Percentiles rank a stretch among this genome's conserved stretches.
Conservation (phyloP, 1,140 invertebrate species). For the Dolichoris vasculosae region DNA sequence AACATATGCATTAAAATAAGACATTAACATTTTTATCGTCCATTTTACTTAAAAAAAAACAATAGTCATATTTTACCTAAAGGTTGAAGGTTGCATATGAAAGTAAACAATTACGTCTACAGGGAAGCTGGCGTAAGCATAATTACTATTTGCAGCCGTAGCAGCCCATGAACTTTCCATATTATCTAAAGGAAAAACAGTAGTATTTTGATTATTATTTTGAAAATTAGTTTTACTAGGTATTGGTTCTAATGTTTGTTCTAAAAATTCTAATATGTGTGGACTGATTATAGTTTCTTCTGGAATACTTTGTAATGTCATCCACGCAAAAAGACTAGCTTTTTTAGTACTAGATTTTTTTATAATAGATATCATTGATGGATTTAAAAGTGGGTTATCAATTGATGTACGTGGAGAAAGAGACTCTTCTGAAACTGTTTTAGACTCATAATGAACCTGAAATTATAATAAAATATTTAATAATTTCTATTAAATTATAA, state of each 20-base stretch:
- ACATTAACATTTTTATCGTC: not conserved
- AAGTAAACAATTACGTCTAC: constrained; percentile 99
- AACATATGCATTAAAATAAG: not conserved
- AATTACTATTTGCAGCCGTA: constrained; percentile 81
- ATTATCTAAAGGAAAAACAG: constrained; percentile 66
- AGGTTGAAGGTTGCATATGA: constrained; percentile 97
- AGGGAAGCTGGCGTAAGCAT: constrained; percentile 94
- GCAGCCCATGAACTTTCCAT: constrained; percentile 71
- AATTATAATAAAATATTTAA: not conserved
- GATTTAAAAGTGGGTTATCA: constrained; percentile 61
- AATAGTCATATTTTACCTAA: constrained; percentile 70
- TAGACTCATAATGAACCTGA: constrained; percentile 90
- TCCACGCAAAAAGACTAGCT: constrained; percentile 95
- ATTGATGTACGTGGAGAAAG: constrained; percentile 64
- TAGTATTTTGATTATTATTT: constrained; percentile 66
- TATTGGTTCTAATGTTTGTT: constrained; percentile 95
- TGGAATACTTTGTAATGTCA: constrained; percentile 95
- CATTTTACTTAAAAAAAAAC: not conserved
- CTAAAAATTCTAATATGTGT: constrained; percentile 94
- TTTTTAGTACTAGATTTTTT: constrained; percentile 86
- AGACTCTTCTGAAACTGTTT: constrained; percentile 81
- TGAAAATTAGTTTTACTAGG: constrained; percentile 79
- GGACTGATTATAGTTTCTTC: constrained; percentile 97
- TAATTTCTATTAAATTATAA: not conserved
- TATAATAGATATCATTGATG: constrained; percentile 59